These are phyloP conservation scores for Orchestia grillus DNA, from an alignment of 1,140 invertebrate genomes.

Conservation along the genomic window DNA sequence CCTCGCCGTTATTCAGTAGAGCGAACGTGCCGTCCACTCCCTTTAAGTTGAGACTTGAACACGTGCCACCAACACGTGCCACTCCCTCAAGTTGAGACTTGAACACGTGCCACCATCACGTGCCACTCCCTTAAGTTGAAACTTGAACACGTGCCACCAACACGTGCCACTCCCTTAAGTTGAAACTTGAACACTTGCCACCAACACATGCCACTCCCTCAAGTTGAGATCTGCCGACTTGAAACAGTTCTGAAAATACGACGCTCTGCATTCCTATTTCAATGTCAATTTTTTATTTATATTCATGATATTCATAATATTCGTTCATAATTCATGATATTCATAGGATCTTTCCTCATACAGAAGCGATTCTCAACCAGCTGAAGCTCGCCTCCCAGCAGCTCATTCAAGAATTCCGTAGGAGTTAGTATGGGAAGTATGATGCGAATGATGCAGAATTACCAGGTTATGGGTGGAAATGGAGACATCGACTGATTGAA, in stretches of 20 bases:
- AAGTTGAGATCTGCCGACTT: neutral
- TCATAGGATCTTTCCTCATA: neutral
- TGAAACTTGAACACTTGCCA: too few species aligned
- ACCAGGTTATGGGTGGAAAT: neutral
- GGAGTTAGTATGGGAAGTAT: neutral
- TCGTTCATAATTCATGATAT: too few species aligned
- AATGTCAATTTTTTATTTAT: too few species aligned
- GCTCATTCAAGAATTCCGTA: neutral
- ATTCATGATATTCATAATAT: too few species aligned
- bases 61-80: too few species aligned
- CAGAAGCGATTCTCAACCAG: neutral
- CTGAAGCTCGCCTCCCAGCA: neutral
- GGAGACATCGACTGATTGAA: neutral
- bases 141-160: too few species aligned
- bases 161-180: neutral
- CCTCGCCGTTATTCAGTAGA: too few species aligned
- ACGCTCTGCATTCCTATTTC: neutral
- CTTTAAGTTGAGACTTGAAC: too few species aligned
- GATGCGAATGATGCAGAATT: neutral
- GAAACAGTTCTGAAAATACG: neutral
- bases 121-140: too few species aligned
- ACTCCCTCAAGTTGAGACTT: too few species aligned
- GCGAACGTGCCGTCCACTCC: too few species aligned
- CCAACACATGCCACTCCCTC: neutral
- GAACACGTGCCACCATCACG: too few species aligned